phyloP scores from a whole-genome alignment of 1,140 invertebrate genomes.

The Anastrepha ludens region DNA sequence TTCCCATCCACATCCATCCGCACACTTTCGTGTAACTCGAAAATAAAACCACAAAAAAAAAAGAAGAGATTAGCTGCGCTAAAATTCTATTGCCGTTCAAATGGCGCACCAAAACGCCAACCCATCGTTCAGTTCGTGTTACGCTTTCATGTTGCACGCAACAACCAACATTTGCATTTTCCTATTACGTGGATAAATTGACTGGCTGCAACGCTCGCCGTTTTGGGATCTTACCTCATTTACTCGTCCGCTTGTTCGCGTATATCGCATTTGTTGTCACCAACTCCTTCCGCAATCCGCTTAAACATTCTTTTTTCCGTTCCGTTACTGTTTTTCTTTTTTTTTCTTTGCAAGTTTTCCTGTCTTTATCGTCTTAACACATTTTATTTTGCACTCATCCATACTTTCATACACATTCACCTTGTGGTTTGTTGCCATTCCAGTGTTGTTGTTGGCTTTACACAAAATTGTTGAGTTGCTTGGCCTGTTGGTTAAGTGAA shows the following conservation, averaged over 20 bases:
- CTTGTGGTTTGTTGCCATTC: background rate
- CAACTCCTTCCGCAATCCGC: conserved; percentile 32
- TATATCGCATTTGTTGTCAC: conserved; percentile 32
- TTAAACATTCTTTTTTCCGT: background rate
- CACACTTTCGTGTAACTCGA: too few relatives aligned
- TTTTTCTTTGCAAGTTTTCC: conserved; percentile 19
- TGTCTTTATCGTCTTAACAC: background rate
- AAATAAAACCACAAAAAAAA: too few relatives aligned
- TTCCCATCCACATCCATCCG: too few relatives aligned
- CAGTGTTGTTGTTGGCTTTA: background rate
- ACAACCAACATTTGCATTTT: background rate
- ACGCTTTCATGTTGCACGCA: background rate
- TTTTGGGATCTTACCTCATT: background rate
- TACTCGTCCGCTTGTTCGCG: background rate
- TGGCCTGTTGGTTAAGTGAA: background rate
- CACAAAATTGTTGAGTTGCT: background rate
- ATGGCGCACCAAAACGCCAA: background rate
- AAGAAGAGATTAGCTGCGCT: background rate
- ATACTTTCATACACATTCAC: background rate
- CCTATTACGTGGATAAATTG: background rate
- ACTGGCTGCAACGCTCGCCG: background rate
- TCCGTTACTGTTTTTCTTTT: background rate
- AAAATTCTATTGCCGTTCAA: background rate
- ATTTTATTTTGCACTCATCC: background rate
- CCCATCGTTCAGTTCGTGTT: background rate